phyloP scores from a whole-genome alignment of 1,140 invertebrate genomes.

The Brachionus asplanchnoidis region DNA sequence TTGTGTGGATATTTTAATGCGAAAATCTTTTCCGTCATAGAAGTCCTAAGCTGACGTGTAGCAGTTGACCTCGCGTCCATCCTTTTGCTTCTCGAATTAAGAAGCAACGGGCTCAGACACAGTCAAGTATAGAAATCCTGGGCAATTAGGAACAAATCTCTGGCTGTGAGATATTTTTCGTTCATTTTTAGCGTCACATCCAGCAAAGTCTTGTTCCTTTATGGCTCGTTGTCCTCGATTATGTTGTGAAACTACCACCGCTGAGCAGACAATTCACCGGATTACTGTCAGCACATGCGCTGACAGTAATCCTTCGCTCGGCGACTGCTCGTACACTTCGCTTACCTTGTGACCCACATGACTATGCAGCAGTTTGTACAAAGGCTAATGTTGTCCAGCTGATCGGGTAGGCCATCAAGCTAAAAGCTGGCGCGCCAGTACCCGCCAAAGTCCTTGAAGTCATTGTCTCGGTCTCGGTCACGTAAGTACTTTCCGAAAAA shows the following conservation, averaged over 20 bases:
- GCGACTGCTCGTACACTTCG: slow-evolving; percentile 59
- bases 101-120: slow-evolving; percentile 72
- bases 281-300: too few species aligned
- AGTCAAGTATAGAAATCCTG: slow-evolving; percentile 84
- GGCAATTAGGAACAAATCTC: slow-evolving; percentile 65
- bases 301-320: slow-evolving; percentile 66
- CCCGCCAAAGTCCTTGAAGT: slow-evolving; percentile 63
- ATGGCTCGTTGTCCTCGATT: slow-evolving; percentile 72
- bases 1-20: too few species aligned
- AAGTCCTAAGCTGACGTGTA: slow-evolving; percentile 93
- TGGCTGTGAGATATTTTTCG: slow-evolving; percentile 72
- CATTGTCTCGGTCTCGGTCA: slow-evolving; percentile 68
- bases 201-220: slow-evolving; percentile 66
- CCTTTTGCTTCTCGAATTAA: slow-evolving; percentile 61
- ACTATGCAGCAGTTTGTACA: slow-evolving; percentile 81
- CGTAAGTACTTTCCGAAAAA: neutral
- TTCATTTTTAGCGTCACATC: too few species aligned
- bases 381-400: slow-evolving; percentile 59
- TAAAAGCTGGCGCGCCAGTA: slow-evolving; percentile 47
- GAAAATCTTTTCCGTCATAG: too few species aligned
- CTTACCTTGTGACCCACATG: slow-evolving; percentile 77
- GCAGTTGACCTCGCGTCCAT: slow-evolving; percentile 67
- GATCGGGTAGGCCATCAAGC: slow-evolving; percentile 43
- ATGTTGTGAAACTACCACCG: slow-evolving; percentile 76
- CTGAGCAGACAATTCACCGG: slow-evolving; percentile 91